Percentiles rank a stretch among this genome's conserved stretches.
phyloP scores from a whole-genome alignment of 92 coral and sea anemone genomes.

The Palythoa grandiflora region DNA sequence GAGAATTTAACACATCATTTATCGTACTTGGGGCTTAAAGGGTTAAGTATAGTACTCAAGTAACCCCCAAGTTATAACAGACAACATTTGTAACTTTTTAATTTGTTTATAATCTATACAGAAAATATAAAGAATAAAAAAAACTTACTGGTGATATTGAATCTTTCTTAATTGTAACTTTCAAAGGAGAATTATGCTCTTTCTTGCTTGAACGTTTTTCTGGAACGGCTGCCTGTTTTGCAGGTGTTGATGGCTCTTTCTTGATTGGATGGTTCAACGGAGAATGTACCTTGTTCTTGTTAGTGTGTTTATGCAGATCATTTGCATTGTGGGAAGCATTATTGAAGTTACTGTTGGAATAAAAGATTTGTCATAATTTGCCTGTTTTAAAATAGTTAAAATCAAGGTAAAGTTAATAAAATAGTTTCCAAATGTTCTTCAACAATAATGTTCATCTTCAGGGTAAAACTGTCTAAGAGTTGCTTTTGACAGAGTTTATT shows the following conservation, averaged over 20 bases:
- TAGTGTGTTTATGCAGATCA: neutral
- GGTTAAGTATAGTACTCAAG: no score
- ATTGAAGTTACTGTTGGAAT: slow-evolving; percentile 16
- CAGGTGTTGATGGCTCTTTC: slow-evolving; percentile 14
- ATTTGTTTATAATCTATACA: no score
- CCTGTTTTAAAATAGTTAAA: no score
- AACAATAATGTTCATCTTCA: no score
- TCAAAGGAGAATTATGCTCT: slow-evolving; percentile 5
- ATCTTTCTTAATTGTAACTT: slow-evolving; percentile 29
- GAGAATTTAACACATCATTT: no score
- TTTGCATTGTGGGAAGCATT: slow-evolving; percentile 14
- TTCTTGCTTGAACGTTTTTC: neutral
- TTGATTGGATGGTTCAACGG: slow-evolving; percentile 46
- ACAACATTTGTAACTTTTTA: no score
- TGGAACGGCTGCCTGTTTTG: slow-evolving; percentile 5
- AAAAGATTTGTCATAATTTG: neutral
- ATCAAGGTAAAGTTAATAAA: no score
- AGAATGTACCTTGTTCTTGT: slow-evolving; percentile 34
- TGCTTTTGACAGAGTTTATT: no score
- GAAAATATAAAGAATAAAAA: neutral
- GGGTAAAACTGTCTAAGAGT: no score
- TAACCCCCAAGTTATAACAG: no score
- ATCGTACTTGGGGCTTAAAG: no score
- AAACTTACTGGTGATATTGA: slow-evolving; percentile 17
- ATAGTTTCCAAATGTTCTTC: no score